Evolutionary conservation across 2,113 vertebrate genomes (phyloP).

Genomic region (Peromyscus leucopus): DNA sequence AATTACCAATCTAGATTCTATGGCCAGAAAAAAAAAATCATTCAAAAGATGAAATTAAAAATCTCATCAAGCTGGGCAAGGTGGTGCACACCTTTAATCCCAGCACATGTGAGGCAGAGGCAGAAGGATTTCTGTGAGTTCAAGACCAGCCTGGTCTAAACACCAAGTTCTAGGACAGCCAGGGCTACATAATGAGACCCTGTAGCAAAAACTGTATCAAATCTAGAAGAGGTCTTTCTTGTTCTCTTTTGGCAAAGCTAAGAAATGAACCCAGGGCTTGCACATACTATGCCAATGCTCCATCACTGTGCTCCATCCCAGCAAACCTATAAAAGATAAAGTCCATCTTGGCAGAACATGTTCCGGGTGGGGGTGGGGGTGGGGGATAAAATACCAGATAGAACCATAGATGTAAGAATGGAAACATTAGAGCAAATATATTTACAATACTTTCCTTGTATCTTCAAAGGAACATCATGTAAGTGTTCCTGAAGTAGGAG

Average conservation of each 20-base stretch:
- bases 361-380: too few relatives aligned
- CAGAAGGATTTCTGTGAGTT: not conserved
- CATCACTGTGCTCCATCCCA: too few relatives aligned
- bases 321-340: too few relatives aligned
- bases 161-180: not conserved
- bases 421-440: too few relatives aligned
- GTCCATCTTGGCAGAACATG: too few relatives aligned
- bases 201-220: not conserved
- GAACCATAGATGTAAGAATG: too few relatives aligned
- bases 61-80: not conserved
- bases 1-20: not conserved
- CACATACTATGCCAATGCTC: too few relatives aligned
- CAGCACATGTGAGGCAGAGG: not conserved
- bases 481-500: not conserved
- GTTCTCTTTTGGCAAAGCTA: not conserved
- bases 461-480: too few relatives aligned
- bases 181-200: not conserved
- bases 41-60: not conserved
- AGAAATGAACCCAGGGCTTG: not conserved
- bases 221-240: not conserved
- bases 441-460: too few relatives aligned
- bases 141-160: not conserved
- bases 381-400: too few relatives aligned
- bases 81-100: not conserved
- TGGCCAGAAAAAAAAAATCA: not conserved